Evolutionary conservation across 2,113 vertebrate genomes (phyloP).

Genomic region (Eudyptes chrysolophus): DNA sequence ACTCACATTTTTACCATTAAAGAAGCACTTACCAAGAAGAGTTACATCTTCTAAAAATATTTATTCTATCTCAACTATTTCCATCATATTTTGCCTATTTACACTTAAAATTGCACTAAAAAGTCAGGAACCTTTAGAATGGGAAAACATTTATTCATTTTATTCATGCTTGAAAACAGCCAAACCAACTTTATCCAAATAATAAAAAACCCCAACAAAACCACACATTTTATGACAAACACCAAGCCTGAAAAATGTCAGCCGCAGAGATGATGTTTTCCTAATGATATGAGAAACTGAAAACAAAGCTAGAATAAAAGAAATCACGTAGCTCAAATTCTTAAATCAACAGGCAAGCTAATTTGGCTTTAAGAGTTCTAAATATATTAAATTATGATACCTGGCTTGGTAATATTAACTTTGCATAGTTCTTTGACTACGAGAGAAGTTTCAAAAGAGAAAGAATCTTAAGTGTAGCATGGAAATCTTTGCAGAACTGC

Average conservation of each 20-base stretch:
- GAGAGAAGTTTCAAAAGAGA: not conserved
- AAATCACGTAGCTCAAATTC: not conserved
- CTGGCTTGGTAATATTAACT: not conserved
- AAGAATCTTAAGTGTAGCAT: not conserved
- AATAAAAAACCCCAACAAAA: not conserved
- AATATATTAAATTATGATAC: not conserved
- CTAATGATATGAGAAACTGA: not conserved
- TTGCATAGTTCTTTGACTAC: not conserved
- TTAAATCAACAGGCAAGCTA: not conserved
- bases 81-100: conserved; percentile 38
- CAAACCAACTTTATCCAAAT: conserved; percentile 34
- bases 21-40: not conserved
- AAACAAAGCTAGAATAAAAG: not conserved
- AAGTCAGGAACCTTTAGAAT: conserved; percentile 26
- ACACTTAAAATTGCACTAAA: conserved; percentile 7
- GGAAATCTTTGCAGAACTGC: not conserved
- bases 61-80: conserved; percentile 25
- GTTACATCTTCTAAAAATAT: conserved; percentile 23
- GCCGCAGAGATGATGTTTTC: not conserved
- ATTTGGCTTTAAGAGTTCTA: not conserved
- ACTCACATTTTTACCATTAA: not conserved
- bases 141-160: conserved; percentile 50
- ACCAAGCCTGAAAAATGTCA: not conserved
- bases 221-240: not conserved
- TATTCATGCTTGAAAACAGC: conserved; percentile 17